phyloP scores from a whole-genome alignment of 2,797 vertebrate species.

The Bryconaethiops microstoma region DNA sequence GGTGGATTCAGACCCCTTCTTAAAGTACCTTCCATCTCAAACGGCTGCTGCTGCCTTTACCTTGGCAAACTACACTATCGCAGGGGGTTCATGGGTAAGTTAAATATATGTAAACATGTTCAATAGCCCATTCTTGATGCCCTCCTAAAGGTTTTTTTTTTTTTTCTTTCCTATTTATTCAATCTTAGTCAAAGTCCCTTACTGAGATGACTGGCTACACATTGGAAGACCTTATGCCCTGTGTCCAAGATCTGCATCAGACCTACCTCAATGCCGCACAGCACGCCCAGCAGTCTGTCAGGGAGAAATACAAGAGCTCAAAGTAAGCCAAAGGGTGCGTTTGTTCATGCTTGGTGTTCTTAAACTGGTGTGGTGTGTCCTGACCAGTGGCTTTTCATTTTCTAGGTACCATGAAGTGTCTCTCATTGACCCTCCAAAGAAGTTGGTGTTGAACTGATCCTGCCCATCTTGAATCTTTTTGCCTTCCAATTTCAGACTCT shows the following conservation, averaged over 20 bases:
- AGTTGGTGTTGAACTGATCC: constrained; percentile 78
- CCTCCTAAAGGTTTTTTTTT: background rate
- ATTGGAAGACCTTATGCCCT: constrained; percentile 87
- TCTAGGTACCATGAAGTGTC: constrained; percentile 89
- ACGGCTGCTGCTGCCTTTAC: constrained; percentile 88
- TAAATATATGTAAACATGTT: background rate
- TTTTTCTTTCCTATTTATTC: background rate
- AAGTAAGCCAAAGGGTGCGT: constrained; percentile 81
- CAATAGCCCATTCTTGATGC: background rate
- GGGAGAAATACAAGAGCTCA: constrained; percentile 91
- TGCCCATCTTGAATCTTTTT: background rate
- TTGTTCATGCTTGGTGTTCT: background rate
- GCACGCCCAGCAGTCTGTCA: constrained; percentile 94
- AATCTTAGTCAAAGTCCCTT: constrained; percentile 81
- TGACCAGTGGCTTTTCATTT: background rate
- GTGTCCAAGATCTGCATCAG: constrained; percentile 87
- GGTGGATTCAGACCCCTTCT: constrained; percentile 91
- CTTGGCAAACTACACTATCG: constrained; percentile 85
- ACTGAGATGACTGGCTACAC: constrained; percentile 83
- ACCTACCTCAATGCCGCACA: constrained; percentile 85
- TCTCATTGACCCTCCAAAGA: constrained; percentile 83
- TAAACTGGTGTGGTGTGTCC: background rate
- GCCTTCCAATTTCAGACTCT: constrained; percentile 38
- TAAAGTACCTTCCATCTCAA: constrained; percentile 93
- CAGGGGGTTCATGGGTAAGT: constrained; percentile 80